These are phyloP conservation scores for Porites lutea DNA, from an alignment of 64 coral and sea anemone genomes.

Conservation along the genomic window DNA sequence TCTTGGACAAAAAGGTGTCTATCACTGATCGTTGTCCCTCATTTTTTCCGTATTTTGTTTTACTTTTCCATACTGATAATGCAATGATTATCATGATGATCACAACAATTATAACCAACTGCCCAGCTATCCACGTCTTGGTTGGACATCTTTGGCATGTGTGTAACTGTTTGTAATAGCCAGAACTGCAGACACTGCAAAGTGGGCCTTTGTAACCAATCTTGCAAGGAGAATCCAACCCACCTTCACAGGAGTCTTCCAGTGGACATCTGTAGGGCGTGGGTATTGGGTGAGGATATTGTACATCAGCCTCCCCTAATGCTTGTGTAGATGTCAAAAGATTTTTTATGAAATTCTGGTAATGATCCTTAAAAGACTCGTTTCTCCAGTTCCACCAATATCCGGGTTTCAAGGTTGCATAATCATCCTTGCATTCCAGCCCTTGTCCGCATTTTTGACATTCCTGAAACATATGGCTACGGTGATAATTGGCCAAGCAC, in stretches of 20 bases:
- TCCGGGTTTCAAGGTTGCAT: neutral
- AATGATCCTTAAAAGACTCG: neutral
- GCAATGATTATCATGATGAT: neutral
- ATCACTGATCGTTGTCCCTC: neutral
- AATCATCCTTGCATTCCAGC: neutral
- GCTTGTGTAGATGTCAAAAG: too few relatives aligned
- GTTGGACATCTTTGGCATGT: constrained; percentile 29
- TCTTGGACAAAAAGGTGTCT: neutral
- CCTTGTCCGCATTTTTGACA: neutral
- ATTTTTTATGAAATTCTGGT: neutral
- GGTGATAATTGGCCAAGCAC: neutral
- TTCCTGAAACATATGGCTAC: neutral
- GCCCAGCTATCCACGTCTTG: neutral
- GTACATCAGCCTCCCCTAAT: too few relatives aligned
- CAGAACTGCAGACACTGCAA: constrained; percentile 21
- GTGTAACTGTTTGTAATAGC: constrained; percentile 12
- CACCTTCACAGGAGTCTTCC: too few relatives aligned
- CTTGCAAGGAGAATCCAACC: too few relatives aligned
- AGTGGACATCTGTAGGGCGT: too few relatives aligned
- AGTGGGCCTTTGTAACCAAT: constrained; percentile 6
- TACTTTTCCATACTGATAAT: constrained; percentile 3
- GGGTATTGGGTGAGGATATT: too few relatives aligned
- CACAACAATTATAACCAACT: neutral
- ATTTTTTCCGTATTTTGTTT: neutral
- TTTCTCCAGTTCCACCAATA: constrained; percentile 19